These are phyloP conservation scores for Pollenia labialis DNA, from an alignment of 2,888 invertebrate species.

Conservation along the genomic window DNA sequence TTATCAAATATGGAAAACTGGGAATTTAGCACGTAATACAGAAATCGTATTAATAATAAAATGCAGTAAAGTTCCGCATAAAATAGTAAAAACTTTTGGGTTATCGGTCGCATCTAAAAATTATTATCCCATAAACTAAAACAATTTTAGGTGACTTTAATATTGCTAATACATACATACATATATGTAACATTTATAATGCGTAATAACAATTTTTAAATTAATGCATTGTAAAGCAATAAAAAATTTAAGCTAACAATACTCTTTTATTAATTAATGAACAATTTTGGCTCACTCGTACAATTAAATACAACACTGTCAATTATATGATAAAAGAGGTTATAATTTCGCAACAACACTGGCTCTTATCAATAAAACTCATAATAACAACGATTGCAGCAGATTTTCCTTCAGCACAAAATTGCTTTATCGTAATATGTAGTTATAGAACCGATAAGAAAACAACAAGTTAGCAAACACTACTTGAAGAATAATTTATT, in stretches of 20 bases:
- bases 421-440: constrained; percentile 2
- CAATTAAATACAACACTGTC: constrained; percentile 17
- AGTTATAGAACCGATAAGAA: constrained; percentile 32
- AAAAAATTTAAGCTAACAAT: neutral
- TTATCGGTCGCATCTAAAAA: too few relatives aligned
- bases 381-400: constrained; percentile 10
- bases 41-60: too few relatives aligned
- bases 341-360: constrained; percentile 39
- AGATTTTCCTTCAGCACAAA: neutral
- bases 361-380: constrained; percentile 60
- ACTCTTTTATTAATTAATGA: neutral
- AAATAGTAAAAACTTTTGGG: too few relatives aligned
- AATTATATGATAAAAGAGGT: neutral
- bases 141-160: too few relatives aligned
- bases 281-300: neutral
- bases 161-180: too few relatives aligned
- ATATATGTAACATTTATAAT: too few relatives aligned
- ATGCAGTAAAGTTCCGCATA: too few relatives aligned
- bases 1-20: too few relatives aligned
- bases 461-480: neutral
- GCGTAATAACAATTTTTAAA: too few relatives aligned
- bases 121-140: too few relatives aligned
- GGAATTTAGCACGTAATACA: too few relatives aligned
- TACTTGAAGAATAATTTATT: neutral
- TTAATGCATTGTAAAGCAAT: too few relatives aligned